These are phyloP conservation scores for Cochlearius cochlearius DNA, from an alignment of 2,113 vertebrate species.

Conservation along the genomic window DNA sequence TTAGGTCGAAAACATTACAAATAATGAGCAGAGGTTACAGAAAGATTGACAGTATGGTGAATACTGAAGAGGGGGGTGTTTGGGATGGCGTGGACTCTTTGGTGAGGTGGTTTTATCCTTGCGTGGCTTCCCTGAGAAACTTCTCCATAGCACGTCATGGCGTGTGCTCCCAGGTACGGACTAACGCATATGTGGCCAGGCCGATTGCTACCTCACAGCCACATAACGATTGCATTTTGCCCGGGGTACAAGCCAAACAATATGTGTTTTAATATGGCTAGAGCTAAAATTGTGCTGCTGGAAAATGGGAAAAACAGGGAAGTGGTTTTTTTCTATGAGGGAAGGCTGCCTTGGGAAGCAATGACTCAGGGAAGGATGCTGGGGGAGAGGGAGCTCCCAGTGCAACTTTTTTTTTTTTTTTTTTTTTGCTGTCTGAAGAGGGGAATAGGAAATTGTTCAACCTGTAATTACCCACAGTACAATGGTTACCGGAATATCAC, in stretches of 20 bases:
- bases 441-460: neutral
- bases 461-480: neutral
- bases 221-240: neutral
- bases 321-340: neutral
- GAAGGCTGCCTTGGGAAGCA: neutral
- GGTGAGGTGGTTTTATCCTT: neutral
- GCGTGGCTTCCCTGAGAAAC: neutral
- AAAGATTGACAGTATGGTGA: neutral
- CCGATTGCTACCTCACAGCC: neutral
- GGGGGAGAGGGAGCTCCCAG: neutral
- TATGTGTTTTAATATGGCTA: rapidly evolving
- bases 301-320: neutral
- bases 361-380: neutral
- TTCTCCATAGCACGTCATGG: rapidly evolving
- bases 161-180: rapidly evolving
- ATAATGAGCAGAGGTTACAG: neutral
- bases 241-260: neutral
- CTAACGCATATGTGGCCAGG: neutral
- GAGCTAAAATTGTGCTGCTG: neutral
- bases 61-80: neutral
- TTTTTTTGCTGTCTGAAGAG: neutral
- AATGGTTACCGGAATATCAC: neutral
- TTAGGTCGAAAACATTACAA: neutral
- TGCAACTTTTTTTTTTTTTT: neutral
- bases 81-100: neutral